These are phyloP conservation scores for Ictalurus punctatus DNA, from an alignment of 2,113 vertebrate genomes.

Conservation along the genomic window DNA sequence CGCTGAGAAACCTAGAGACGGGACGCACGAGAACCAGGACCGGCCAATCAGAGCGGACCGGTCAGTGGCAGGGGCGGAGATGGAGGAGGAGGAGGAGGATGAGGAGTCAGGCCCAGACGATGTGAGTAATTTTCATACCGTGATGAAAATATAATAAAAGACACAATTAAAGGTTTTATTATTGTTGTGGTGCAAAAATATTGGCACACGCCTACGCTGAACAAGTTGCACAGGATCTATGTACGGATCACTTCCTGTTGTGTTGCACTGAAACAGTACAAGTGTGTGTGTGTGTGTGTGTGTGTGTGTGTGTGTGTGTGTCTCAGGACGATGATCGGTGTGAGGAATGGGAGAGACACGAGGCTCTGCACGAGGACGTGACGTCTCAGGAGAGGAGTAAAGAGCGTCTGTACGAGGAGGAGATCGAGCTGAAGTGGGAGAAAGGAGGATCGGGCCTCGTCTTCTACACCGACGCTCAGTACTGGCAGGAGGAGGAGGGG, in stretches of 20 bases:
- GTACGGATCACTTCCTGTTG: not conserved
- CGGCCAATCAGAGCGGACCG: not conserved
- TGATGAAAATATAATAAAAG: too few relatives aligned
- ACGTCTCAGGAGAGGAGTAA: constrained; percentile 85
- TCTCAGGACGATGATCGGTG: constrained; percentile 81
- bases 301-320: constrained; percentile 24
- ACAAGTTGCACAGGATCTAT: not conserved
- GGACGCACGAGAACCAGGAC: constrained; percentile 32
- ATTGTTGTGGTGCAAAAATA: not conserved
- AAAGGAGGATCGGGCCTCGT: constrained; percentile 94
- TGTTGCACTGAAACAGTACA: too few relatives aligned
- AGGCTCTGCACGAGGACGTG: constrained; percentile 90
- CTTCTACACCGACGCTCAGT: constrained; percentile 96
- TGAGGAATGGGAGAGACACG: constrained; percentile 96
- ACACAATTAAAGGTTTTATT: too few relatives aligned
- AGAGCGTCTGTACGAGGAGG: constrained; percentile 90
- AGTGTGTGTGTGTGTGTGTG: not conserved
- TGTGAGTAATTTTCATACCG: constrained; percentile 71
- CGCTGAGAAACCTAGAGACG: not conserved
- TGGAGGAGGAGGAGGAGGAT: constrained; percentile 63
- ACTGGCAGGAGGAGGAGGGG: constrained; percentile 91
- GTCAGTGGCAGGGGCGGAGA: not conserved
- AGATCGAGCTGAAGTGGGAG: constrained; percentile 97
- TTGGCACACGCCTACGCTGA: not conserved
- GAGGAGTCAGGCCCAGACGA: constrained; percentile 76